Percentiles rank a stretch among this genome's conserved stretches.
These are phyloP conservation scores for Venustaconcha ellipsiformis DNA, from an alignment of 1,140 invertebrate species.

Conservation along the genomic window DNA sequence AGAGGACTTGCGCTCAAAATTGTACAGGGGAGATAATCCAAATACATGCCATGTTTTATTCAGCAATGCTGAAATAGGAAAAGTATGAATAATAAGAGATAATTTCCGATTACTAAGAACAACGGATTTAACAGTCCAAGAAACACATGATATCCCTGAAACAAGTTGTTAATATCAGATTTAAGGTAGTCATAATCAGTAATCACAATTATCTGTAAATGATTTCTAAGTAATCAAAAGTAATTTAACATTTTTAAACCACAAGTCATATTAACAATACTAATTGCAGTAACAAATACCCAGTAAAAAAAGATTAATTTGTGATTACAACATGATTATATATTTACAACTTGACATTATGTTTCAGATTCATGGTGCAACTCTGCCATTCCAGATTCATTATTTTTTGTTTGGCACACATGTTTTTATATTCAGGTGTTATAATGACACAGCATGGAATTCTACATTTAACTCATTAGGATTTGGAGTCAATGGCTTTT, in stretches of 20 bases:
- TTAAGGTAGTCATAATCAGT: slow-evolving; percentile 13
- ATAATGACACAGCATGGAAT: no score
- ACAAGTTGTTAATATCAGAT: slow-evolving; percentile 4
- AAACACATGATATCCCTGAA: background rate
- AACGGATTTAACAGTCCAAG: background rate
- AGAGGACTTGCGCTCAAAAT: slow-evolving; percentile 25
- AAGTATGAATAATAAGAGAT: background rate
- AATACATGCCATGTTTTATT: slow-evolving; percentile 47
- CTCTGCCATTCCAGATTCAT: no score
- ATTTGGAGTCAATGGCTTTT: no score
- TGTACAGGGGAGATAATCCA: slow-evolving; percentile 41
- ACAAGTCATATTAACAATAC: background rate
- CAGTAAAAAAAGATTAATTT: no score
- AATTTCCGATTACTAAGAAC: background rate
- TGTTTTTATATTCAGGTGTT: no score
- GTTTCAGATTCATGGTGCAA: no score
- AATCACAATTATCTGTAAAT: slow-evolving; percentile 1
- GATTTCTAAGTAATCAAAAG: background rate
- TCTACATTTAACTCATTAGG: no score
- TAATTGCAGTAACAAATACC: no score
- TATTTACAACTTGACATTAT: no score
- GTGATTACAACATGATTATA: no score
- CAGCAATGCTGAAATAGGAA: slow-evolving; percentile 30
- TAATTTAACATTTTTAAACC: slow-evolving; percentile 10
- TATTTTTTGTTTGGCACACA: no score